Conservation (phyloP, 2,797 vertebrate genomes). For the Menidia menidia region DNA sequence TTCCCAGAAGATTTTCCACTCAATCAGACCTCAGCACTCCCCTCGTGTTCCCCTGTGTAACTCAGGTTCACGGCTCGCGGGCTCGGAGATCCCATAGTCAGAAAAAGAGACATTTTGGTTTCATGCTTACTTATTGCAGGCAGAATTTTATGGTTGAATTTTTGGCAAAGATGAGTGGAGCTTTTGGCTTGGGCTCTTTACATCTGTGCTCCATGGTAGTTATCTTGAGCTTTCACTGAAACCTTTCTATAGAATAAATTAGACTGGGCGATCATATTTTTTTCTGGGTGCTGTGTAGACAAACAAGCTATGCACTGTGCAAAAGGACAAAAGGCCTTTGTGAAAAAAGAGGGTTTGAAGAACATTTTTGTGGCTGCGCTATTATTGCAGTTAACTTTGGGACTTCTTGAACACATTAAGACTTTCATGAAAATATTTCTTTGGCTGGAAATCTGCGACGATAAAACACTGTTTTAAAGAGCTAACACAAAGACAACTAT, state of each 20-base stretch:
- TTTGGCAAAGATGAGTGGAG: slow-evolving; percentile 64
- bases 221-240: slow-evolving; percentile 39
- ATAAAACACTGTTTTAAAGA: slow-evolving; percentile 67
- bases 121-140: slow-evolving; percentile 76
- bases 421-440: slow-evolving; percentile 64
- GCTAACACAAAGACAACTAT: slow-evolving; percentile 72
- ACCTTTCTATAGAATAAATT: slow-evolving; percentile 17
- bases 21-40: slow-evolving; percentile 56
- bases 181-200: slow-evolving; percentile 62
- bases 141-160: slow-evolving; percentile 70
- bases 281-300: slow-evolving; percentile 34
- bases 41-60: slow-evolving; percentile 48
- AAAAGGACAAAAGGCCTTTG: slow-evolving; percentile 26
- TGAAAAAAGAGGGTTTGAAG: slow-evolving; percentile 19
- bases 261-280: slow-evolving; percentile 25
- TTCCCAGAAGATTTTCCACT: slow-evolving; percentile 64
- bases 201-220: slow-evolving; percentile 69
- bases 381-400: slow-evolving; percentile 47
- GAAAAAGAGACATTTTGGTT: slow-evolving; percentile 76
- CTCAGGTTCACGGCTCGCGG: slow-evolving; percentile 58
- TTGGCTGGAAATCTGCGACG: slow-evolving; percentile 50
- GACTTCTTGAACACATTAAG: slow-evolving; percentile 75
- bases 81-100: slow-evolving; percentile 62
- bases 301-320: slow-evolving; percentile 14
- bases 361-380: slow-evolving; percentile 33